A percentile compares a stretch with the other conserved stretches of the same genome.
These are phyloP conservation scores for Phanerotoma sp. DNA, from an alignment of 2,888 invertebrate species.

Conservation along the genomic window DNA sequence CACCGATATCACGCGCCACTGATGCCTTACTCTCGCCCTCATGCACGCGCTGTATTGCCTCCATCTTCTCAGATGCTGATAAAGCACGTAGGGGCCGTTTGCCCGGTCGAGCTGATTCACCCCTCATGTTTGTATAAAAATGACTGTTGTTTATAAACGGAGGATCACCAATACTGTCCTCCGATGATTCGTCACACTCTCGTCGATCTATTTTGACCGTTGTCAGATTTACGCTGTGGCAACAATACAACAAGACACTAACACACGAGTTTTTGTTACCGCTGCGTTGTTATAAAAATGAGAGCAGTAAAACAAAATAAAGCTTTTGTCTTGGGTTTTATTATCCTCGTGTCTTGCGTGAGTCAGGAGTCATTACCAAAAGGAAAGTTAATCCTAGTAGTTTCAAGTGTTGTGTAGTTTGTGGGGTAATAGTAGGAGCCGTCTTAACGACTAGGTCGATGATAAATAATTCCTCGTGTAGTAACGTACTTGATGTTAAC, in stretches of 20 bases:
- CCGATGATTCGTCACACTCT: slow-evolving; percentile 33
- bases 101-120: slow-evolving; percentile 64
- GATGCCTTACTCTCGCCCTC: slow-evolving; percentile 85
- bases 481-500: slow-evolving; percentile 12
- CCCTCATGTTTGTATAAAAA: slow-evolving; percentile 56
- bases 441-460: not conserved
- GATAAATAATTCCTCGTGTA: slow-evolving; percentile 6
- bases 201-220: slow-evolving; percentile 28
- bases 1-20: slow-evolving; percentile 81
- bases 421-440: not conserved
- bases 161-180: slow-evolving; percentile 37
- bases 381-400: not conserved
- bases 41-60: slow-evolving; percentile 79
- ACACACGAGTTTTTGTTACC: no score
- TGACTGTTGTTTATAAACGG: slow-evolving; percentile 16
- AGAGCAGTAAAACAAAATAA: slow-evolving; percentile 1
- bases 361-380: slow-evolving; percentile 1
- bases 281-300: no score
- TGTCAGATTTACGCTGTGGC: not conserved
- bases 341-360: not conserved
- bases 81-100: slow-evolving; percentile 79
- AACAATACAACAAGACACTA: no score
- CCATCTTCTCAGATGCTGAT: slow-evolving; percentile 76
- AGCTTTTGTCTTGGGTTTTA: not conserved
- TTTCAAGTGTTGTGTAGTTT: not conserved